Base-by-base conservation (phyloP, 1,140 invertebrate genomes). In the Papilio polytes region DNA sequence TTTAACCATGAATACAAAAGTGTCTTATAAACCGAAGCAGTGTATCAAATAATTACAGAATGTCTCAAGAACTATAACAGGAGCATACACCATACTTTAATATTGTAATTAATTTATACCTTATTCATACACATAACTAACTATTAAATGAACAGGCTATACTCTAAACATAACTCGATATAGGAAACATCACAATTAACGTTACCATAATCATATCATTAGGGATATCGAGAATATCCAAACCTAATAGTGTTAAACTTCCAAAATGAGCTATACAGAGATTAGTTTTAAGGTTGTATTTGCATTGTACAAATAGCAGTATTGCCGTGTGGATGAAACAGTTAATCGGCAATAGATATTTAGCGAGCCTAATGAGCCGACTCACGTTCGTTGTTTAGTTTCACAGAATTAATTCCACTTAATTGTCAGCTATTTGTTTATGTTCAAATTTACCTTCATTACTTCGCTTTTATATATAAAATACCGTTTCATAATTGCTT, bases 401-500 rank as follows among this genome's bases (percentile, higher is more conserved):
- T 70, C 26, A 70, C 22, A 15, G 26, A 70, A 70, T 70, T 70
- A 70, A 70, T 70, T 70, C 22, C 3, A 70, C 13, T 70, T 8
- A 12, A 70, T 70, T 70, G 26, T 70, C 63, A 70, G 63, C 22
- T 66, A 66, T 66, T 66, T 66, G 59, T 70, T 70, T 70, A 70
- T 36, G 26, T 18, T 70, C 63, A 36, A 70, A 70, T 70, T 70
- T 31, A 70, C 63, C 4, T 70, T 36, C 36, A 70, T 70, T 70
- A 70, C 13, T 70, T 31, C 26, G 3, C 10, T 31, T 36, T 26
- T 70, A 36, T 15, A 31, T 15, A 15, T 41, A 41, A 8, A 41
- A 41, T 41, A 41, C 36, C 36, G 36, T 41, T 41, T 41, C 7
- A 41, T 41, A 41, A 41, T 41, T 41, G 36, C 6, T 36, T 36